Conservation (phyloP, 2,888 invertebrate genomes). For the Pristionchus mayeri region DNA sequence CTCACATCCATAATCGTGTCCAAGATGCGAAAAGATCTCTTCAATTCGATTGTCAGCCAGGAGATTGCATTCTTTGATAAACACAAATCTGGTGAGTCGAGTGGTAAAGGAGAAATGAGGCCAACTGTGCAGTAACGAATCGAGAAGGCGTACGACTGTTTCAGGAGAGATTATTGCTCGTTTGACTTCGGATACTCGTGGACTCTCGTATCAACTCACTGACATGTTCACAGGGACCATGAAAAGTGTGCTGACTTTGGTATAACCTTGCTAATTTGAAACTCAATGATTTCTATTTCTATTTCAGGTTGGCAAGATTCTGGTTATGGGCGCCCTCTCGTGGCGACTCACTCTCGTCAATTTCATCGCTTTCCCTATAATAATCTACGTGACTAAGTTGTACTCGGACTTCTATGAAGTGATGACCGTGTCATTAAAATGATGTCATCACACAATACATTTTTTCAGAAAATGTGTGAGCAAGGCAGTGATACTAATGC, state of each 20-base stretch:
- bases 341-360: constrained; percentile 77
- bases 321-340: constrained; percentile 77
- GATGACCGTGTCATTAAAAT: too few relatives aligned
- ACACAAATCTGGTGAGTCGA: constrained; percentile 78
- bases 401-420: constrained; percentile 77
- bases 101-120: too few relatives aligned
- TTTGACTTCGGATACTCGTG: constrained; percentile 77
- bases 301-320: constrained; percentile 55
- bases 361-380: constrained; percentile 76
- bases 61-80: constrained; percentile 77
- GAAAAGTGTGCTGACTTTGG: constrained; percentile 60
- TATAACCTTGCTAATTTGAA: not conserved
- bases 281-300: too few relatives aligned
- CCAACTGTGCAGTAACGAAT: too few relatives aligned
- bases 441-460: not conserved
- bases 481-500: constrained; percentile 76
- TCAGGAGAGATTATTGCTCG: constrained; percentile 76
- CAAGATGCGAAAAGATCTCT: constrained; percentile 73
- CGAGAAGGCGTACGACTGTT: too few relatives aligned
- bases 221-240: constrained; percentile 76
- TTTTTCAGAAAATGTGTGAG: constrained; percentile 73
- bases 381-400: constrained; percentile 74
- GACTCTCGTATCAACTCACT: constrained; percentile 75
- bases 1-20: not conserved
- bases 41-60: constrained; percentile 75